Base-by-base conservation (phyloP, 2,113 vertebrate genomes). In the Gorsachius goisagi region DNA sequence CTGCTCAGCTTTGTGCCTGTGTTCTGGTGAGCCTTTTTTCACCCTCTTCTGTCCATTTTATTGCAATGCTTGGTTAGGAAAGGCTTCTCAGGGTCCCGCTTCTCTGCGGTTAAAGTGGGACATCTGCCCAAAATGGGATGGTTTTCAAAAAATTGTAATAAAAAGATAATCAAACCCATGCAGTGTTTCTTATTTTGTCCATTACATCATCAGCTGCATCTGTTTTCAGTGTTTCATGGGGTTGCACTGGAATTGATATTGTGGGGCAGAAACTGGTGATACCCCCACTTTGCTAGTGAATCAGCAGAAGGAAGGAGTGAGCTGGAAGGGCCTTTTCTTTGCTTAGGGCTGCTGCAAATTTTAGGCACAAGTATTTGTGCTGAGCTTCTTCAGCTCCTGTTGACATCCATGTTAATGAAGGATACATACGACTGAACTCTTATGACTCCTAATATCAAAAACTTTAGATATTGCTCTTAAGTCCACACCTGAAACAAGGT, bases 401-500 rank as follows among this genome's bases (percentile, higher is more conserved):
- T 80, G 60, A 87, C 27, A 47, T 1, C 12, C 6, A 11, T 44
- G 27, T 50, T 74, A 50, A 19, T 73, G 58, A 92, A 93, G 47
- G 30, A 68, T 84, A 53, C 37, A 58, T 16, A 59, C 2, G 4
- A 22, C 56, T 35, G 47, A 78, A 95, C 81, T 35, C 52, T 87
- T 82, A 44, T 2, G 6, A 82, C 35, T 82, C 53, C 56, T 72
- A 37, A 53, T 68, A 78, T 76, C 30, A 49, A 77, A 90, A 67
- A 63, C n/a, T 89, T 90, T 84, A 76, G 39, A 59, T 68, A 75
- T 16, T 63, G 28, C 37, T 94, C 37, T 91, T 71, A 67, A 30
- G 85, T 92, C 87, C 47, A 92, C 87, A 91, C 84, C 41, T 80
- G 84, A 80, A 94, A 88, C 37, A 66, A 62, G 16, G 53, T 79